Evolutionary conservation across 2,888 invertebrate species (phyloP), one percentile per base, ranked within the genome.

Genomic region (Noctuana brunneofusca): DNA sequence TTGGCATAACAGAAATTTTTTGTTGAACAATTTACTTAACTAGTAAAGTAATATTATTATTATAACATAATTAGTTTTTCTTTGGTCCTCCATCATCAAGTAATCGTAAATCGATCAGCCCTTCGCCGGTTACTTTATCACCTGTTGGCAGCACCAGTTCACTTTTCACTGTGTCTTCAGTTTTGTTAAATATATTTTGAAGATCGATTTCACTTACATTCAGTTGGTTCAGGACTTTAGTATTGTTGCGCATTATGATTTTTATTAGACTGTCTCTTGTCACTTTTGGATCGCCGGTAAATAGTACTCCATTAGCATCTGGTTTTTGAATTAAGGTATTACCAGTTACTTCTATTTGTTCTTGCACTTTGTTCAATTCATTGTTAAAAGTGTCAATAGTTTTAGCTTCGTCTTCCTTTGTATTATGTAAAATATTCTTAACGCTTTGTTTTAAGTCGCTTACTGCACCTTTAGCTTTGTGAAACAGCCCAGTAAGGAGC

Each of bases 251-350:
- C 12, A 48, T 14, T 41, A 62, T 4, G 12, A 41, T 11, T 11
- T 56, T 49, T 12, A 62, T 14, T 14, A 62, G 2, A n/a, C 50
- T 30, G 6, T 63, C 56, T 22, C 50, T 49, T 9, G 56, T n/a
- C 30, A 22, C 50, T 43, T 50, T 56, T 22, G 49, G 30, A 50
- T 63, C 56, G 12, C 41, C 16, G 14, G n/a, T 2, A 4, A 41
- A 0, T 12, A 56, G 30, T n/a, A 43, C 32, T 63, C 3, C 4
- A 41, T 1, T 14, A 14, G 3, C 22, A 12, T 9, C 18, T 30
- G 55, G 38, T 18, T 55, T 49, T 41, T 18, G 8, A 62, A 11
- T 30, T 22, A 41, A n/a, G n/a, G 57, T 22, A 57, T 57, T 30
- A 2, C 20, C 20, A 11, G 32, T 52, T 18, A 30, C 4, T 2